Percentiles rank a stretch among this genome's conserved stretches.
Evolutionary conservation across 2,113 vertebrate genomes (phyloP).

Genomic region (Vimba vimba): DNA sequence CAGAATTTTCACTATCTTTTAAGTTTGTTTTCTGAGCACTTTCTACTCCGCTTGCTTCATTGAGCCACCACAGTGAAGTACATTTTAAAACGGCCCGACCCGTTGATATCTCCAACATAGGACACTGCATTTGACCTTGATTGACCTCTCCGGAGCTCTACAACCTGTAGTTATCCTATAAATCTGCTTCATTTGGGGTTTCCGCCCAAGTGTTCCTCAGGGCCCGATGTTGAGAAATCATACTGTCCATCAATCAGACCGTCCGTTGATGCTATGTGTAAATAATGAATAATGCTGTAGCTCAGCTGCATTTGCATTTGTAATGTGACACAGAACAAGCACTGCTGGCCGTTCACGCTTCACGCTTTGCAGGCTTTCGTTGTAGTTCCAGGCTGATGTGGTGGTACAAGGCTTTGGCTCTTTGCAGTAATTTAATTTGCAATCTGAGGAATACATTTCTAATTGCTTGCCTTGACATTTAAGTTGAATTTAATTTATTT

Average conservation of each 20-base stretch:
- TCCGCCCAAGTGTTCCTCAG: conserved; percentile 1
- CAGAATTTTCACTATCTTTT: neutral
- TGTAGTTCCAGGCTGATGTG: conserved; percentile 37
- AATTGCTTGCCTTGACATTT: conserved; percentile 37
- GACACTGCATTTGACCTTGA: conserved; percentile 52
- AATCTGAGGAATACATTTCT: conserved; percentile 35
- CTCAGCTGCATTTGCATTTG: conserved; percentile 45
- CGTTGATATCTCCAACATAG: conserved; percentile 12
- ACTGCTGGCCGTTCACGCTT: conserved; percentile 42
- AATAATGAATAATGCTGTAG: conserved; percentile 49
- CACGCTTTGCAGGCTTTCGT: conserved; percentile 44
- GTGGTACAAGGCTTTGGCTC: conserved; percentile 28
- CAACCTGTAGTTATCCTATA: conserved; percentile 21
- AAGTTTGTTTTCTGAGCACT: neutral
- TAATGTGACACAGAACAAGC: conserved; percentile 48
- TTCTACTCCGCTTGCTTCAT: neutral
- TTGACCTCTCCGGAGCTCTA: conserved; percentile 23
- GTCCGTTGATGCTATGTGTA: conserved; percentile 25
- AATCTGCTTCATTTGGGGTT: conserved; percentile 13
- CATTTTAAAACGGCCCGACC: neutral
- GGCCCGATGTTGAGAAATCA: conserved; percentile 10
- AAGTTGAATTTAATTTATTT: conserved; percentile 32
- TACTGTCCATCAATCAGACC: conserved; percentile 33
- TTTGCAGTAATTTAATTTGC: conserved; percentile 51
- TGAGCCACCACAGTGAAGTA: neutral